Evolutionary conservation across 2,797 vertebrate species (phyloP), one percentile per base, ranked within the genome.

Genomic region (Nyctalus aviator): DNA sequence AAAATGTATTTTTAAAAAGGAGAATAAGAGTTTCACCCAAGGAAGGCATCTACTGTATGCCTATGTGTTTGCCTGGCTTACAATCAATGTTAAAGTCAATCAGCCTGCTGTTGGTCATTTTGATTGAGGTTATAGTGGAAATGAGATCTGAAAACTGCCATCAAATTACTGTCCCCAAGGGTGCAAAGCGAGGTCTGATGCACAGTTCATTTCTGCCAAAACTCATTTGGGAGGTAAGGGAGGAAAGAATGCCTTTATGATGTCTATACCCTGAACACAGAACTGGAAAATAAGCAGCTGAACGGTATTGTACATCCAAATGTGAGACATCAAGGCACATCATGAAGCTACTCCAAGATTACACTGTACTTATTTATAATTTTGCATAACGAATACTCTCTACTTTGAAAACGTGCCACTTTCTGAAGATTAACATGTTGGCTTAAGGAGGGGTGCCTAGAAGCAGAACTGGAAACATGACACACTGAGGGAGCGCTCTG

Each of bases 341-440:
- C 72, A 69, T n/a, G 76, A 77, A 94, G 77, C 90, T 88, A 84
- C 72, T 84, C 23, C 78, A 25, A 64, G 79, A 90, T 88, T 88
- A 69, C 44, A 72, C 13, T 76, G 17, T 84, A 81, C n/a, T 35
- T 84, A 83, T 30, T 81, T 91, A 37, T 91, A 15, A 72, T 72
- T 95, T 95, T 94, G 11, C 12, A 18, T 73, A 64, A 92, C 76
- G 66, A n/a, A 57, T 94, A 78, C 84, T 88, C 90, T 97, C 87
- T 88, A 91, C 59, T 59, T 69, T 84, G 48, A 68, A 78, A 69
- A 41, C 55, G 46, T 90, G 84, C n/a, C 53, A 71, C 21, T 77
- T 88, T 85, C 64, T 88, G 68, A 93, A 82, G 41, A 68, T 88
- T 82, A 35, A 55, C 21, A 20, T 87, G 59, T 90, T 77, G 12